phyloP scores from a whole-genome alignment of 2,888 invertebrate genomes.

The Ornithoptera priamus region DNA sequence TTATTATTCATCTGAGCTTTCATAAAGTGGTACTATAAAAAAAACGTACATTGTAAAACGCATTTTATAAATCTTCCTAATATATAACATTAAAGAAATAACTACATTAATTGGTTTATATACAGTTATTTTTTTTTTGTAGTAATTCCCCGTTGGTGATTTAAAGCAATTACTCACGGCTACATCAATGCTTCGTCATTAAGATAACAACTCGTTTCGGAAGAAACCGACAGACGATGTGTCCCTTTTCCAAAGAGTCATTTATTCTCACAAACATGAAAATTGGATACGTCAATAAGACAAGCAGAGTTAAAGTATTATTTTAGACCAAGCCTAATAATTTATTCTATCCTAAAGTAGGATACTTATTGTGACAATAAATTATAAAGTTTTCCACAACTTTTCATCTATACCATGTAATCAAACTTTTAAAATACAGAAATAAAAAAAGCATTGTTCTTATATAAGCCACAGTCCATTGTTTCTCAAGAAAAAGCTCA shows the following conservation, averaged over 20 bases:
- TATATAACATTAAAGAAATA: too few species aligned
- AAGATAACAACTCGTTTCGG: slow-evolving; percentile 1
- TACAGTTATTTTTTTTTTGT: background rate
- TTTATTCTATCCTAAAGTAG: background rate
- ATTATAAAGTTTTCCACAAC: background rate
- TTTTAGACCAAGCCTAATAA: background rate
- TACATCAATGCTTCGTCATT: slow-evolving; percentile 5
- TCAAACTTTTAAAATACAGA: background rate
- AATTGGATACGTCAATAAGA: background rate
- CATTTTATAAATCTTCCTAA: too few species aligned
- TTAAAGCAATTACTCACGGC: slow-evolving; percentile 2
- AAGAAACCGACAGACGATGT: slow-evolving; percentile 5
- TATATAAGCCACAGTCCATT: slow-evolving; percentile 11
- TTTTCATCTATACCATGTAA: background rate
- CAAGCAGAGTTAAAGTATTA: background rate
- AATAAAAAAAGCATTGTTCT: background rate
- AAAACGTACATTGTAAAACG: too few species aligned
- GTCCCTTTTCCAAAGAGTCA: background rate
- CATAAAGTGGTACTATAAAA: too few species aligned
- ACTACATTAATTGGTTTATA: background rate
- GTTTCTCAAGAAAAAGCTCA: slow-evolving; percentile 15
- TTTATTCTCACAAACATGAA: background rate
- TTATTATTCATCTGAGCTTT: too few species aligned
- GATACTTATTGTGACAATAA: background rate
- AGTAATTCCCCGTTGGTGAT: slow-evolving; percentile 7